phyloP scores from a whole-genome alignment of 2,888 invertebrate genomes.

The Spisula subtruncata region DNA sequence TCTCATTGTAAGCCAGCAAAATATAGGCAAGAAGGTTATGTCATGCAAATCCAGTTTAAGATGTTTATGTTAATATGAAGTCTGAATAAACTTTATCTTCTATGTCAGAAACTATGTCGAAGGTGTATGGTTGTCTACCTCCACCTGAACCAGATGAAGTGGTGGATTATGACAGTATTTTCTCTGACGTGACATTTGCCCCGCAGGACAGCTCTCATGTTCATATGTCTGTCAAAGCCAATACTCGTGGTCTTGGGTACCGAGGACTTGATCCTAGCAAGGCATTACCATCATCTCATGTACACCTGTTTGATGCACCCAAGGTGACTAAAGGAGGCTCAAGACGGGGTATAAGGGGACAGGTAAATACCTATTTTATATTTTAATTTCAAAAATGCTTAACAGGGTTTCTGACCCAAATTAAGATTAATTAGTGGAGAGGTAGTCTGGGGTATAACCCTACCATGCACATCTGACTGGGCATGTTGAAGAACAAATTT shows the following conservation, averaged over 20 bases:
- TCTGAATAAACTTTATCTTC: too few relatives aligned
- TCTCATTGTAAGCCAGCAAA: too few relatives aligned
- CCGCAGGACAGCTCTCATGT: slow-evolving; percentile 90
- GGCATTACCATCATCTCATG: slow-evolving; percentile 81
- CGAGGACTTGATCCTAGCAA: slow-evolving; percentile 83
- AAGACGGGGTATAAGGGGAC: slow-evolving; percentile 84
- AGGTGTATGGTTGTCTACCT: slow-evolving; percentile 84
- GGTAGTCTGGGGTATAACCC: too few relatives aligned
- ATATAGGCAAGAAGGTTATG: too few relatives aligned
- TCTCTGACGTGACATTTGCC: slow-evolving; percentile 84
- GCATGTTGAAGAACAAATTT: too few relatives aligned
- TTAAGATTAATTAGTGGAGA: too few relatives aligned
- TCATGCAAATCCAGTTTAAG: too few relatives aligned
- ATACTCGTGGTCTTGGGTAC: slow-evolving; percentile 90
- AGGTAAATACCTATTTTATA: slow-evolving; percentile 74
- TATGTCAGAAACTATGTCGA: slow-evolving; percentile 72
- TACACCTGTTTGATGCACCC: slow-evolving; percentile 80
- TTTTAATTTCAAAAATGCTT: too few relatives aligned
- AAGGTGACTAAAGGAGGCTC: slow-evolving; percentile 67
- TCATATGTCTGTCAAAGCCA: slow-evolving; percentile 92
- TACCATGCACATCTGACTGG: too few relatives aligned
- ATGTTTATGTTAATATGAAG: too few relatives aligned
- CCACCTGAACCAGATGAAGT: slow-evolving; percentile 72
- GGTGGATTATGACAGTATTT: slow-evolving; percentile 75
- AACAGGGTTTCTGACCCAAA: too few relatives aligned